Conservation (phyloP, 2,797 vertebrate genomes). For the Aphelocoma californica region DNA sequence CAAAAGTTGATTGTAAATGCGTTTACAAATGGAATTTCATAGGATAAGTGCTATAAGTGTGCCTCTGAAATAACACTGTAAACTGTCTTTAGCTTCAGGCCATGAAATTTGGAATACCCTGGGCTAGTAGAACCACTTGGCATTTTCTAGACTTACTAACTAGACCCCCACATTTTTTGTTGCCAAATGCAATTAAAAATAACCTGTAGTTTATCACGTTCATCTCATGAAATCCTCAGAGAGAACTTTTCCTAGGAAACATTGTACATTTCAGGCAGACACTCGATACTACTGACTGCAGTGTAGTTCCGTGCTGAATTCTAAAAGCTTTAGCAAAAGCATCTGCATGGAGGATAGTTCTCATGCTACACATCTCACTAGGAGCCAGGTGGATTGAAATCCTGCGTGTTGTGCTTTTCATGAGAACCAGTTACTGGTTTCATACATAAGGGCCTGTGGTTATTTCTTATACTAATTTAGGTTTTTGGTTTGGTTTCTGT, state of each 20-base stretch:
- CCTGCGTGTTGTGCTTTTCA: background rate
- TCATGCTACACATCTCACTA: background rate
- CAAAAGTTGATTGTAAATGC: background rate
- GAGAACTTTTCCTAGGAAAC: background rate
- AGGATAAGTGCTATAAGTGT: background rate
- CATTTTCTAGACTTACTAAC: background rate
- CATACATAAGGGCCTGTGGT: background rate
- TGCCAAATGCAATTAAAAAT: background rate
- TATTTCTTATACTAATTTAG: constrained; percentile 40
- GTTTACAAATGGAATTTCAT: constrained; percentile 15
- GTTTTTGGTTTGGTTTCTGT: background rate
- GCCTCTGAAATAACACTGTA: constrained; percentile 11
- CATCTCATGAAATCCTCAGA: background rate
- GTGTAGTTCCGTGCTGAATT: background rate
- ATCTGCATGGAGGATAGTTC: background rate
- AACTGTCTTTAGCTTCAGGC: background rate
- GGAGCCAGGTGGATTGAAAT: background rate
- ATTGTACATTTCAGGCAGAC: background rate
- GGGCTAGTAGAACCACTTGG: background rate
- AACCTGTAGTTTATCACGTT: background rate
- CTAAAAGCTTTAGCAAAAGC: background rate
- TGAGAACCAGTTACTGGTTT: background rate
- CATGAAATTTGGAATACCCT: background rate
- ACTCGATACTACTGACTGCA: background rate
- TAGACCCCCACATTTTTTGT: background rate